phyloP scores from a whole-genome alignment of 1,140 invertebrate genomes.

The Arion vulgaris region DNA sequence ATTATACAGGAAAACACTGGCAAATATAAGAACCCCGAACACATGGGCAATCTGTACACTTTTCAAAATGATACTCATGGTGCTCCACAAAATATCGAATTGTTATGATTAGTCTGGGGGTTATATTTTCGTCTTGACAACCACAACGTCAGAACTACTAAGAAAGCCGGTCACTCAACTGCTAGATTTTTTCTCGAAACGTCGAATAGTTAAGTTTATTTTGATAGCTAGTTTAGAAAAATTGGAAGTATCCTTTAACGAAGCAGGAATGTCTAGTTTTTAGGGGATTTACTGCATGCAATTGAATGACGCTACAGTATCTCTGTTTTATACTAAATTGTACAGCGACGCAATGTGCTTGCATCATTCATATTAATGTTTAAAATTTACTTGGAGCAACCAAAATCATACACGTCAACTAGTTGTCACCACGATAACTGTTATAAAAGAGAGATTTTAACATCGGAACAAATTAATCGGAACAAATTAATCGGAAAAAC shows the following conservation, averaged over 20 bases:
- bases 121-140: too few relatives aligned
- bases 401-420: slow-evolving; percentile 18
- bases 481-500: too few relatives aligned
- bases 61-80: slow-evolving; percentile 19
- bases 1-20: slow-evolving; percentile 15
- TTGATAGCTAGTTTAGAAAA: background rate
- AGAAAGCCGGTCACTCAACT: too few relatives aligned
- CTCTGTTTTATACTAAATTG: background rate
- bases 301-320: background rate
- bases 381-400: slow-evolving; percentile 16
- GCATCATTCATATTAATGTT: slow-evolving; percentile 3
- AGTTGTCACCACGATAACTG: slow-evolving; percentile 3
- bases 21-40: slow-evolving; percentile 13
- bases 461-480: background rate
- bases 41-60: slow-evolving; percentile 16
- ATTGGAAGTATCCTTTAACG: background rate
- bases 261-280: background rate
- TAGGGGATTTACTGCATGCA: background rate
- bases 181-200: background rate
- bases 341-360: background rate
- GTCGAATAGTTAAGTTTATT: background rate
- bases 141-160: too few relatives aligned
- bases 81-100: background rate
- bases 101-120: background rate
- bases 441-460: background rate